These are phyloP conservation scores for Pogonomyrmex californicus DNA, from an alignment of 1,140 invertebrate species.

Conservation along the genomic window DNA sequence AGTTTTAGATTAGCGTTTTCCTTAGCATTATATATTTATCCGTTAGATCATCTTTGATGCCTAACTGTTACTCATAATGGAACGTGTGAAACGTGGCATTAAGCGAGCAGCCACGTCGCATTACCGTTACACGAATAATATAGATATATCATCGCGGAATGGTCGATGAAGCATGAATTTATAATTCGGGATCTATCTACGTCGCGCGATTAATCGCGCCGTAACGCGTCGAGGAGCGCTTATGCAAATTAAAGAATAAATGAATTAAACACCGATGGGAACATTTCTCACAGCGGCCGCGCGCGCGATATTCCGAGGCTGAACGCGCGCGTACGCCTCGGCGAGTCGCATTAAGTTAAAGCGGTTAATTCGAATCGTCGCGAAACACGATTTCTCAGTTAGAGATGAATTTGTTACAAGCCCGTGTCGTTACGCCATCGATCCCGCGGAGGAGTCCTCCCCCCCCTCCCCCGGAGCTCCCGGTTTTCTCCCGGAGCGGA, in stretches of 20 bases:
- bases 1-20: constrained; percentile 22
- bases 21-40: constrained; percentile 11
- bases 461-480: not conserved
- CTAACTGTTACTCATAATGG: constrained; percentile 25
- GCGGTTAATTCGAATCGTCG: constrained; percentile 27
- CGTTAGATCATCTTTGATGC: constrained; percentile 36
- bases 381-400: constrained; percentile 26
- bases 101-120: constrained; percentile 12
- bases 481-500: constrained; percentile 38
- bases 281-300: constrained; percentile 4
- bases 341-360: not conserved
- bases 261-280: constrained; percentile 14
- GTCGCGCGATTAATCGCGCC: not conserved
- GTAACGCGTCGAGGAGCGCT: constrained; percentile 1
- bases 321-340: not conserved
- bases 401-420: constrained; percentile 45
- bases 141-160: constrained; percentile 16
- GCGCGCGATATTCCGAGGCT: not conserved
- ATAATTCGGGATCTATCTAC: constrained; percentile 16
- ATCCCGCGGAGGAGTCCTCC: not conserved
- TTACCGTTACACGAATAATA: constrained; percentile 48
- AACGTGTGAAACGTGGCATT: constrained; percentile 44
- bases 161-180: constrained; percentile 32
- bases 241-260: constrained; percentile 46
- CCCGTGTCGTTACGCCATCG: constrained; percentile 22